Evolutionary conservation across 2,113 vertebrate genomes (phyloP).

Genomic region (Gallinago paraguaiae): DNA sequence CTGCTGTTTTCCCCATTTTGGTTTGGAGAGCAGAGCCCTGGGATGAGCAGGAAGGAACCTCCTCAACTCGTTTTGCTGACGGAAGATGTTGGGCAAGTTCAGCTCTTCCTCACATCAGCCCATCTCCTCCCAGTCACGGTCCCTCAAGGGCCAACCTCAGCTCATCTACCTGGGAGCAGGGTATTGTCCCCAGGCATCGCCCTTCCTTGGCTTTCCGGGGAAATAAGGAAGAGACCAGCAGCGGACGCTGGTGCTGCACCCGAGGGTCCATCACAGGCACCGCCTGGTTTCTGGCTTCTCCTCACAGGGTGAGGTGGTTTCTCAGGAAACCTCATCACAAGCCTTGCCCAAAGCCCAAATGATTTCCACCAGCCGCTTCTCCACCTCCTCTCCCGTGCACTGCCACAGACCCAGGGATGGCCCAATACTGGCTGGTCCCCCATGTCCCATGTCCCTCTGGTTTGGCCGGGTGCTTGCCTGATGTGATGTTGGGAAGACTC

Average conservation of each 20-base stretch:
- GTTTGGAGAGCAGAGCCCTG: fast-evolving
- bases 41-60: not conserved
- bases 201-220: not conserved
- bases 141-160: fast-evolving
- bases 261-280: not conserved
- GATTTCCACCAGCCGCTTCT: fast-evolving
- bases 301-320: fast-evolving
- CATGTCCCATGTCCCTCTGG: fast-evolving
- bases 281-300: not conserved
- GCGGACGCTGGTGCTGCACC: fast-evolving
- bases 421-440: fast-evolving
- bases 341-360: not conserved
- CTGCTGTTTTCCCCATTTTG: not conserved
- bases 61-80: not conserved
- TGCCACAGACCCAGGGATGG: not conserved
- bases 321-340: not conserved
- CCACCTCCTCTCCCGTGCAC: fast-evolving
- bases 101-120: not conserved
- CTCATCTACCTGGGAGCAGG: not conserved
- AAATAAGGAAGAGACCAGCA: fast-evolving
- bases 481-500: fast-evolving
- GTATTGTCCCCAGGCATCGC: fast-evolving
- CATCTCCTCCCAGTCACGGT: fast-evolving
- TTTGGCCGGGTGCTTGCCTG: not conserved
- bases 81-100: not conserved